A percentile compares a stretch with the other conserved stretches of the same genome.
Evolutionary conservation across 2,113 vertebrate genomes (phyloP).

Genomic region (Channa maculata): DNA sequence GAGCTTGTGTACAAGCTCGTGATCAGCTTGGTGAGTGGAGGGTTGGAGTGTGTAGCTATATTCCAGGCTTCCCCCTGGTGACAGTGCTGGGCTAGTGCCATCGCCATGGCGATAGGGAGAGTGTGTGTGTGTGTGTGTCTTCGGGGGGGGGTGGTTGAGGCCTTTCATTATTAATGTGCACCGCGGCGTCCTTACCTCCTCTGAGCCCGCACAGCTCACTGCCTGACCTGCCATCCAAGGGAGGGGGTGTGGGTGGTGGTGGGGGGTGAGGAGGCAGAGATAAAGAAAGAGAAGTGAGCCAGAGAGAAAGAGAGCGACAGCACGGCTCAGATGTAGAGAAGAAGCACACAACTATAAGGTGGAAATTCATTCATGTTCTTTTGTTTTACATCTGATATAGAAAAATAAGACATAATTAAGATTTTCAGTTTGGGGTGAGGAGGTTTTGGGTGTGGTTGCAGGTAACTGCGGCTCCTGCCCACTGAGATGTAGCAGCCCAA

Average conservation of each 20-base stretch:
- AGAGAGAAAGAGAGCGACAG: slow-evolving; percentile 65
- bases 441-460: slow-evolving; percentile 64
- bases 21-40: slow-evolving; percentile 79
- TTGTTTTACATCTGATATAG: slow-evolving; percentile 21
- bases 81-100: slow-evolving; percentile 87
- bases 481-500: slow-evolving; percentile 58
- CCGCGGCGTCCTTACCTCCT: slow-evolving; percentile 86
- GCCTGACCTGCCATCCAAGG: slow-evolving; percentile 84
- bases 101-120: slow-evolving; percentile 84
- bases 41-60: slow-evolving; percentile 71
- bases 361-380: slow-evolving; percentile 25
- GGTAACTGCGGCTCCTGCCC: slow-evolving; percentile 56
- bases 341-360: slow-evolving; percentile 34
- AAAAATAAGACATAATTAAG: slow-evolving; percentile 17
- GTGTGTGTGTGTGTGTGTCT: slow-evolving; percentile 44
- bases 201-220: slow-evolving; percentile 85
- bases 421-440: slow-evolving; percentile 20
- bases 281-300: slow-evolving; percentile 76
- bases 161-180: slow-evolving; percentile 89
- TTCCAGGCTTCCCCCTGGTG: slow-evolving; percentile 78
- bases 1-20: slow-evolving; percentile 75
- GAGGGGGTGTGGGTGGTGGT: slow-evolving; percentile 58
- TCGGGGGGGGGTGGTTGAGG: slow-evolving; percentile 77
- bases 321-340: slow-evolving; percentile 25
- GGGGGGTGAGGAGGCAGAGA: slow-evolving; percentile 64